A percentile compares a stretch with the other conserved stretches of the same genome.
Evolutionary conservation across 2,888 invertebrate genomes (phyloP).

Genomic region (Nemurella pictetii): DNA sequence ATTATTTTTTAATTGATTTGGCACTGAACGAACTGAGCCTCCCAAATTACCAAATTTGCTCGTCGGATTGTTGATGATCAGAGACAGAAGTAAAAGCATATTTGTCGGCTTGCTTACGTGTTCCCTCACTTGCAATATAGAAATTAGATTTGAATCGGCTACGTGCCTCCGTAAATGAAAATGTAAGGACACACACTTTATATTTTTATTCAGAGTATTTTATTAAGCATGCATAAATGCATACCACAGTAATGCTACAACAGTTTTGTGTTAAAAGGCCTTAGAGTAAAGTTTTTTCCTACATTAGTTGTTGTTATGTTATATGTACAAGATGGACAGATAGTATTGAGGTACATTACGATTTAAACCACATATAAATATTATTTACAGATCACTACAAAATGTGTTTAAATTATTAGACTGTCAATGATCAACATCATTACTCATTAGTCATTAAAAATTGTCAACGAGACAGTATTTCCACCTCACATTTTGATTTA

Average conservation of each 20-base stretch:
- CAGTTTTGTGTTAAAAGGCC: not conserved
- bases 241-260: not conserved
- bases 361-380: not conserved
- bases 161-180: not conserved
- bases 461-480: not conserved
- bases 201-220: not conserved
- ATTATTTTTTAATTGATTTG: too few relatives aligned
- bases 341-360: not conserved
- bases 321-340: not conserved
- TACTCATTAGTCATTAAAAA: not conserved
- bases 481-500: not conserved
- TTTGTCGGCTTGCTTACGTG: too few relatives aligned
- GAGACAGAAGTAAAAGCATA: too few relatives aligned
- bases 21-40: too few relatives aligned
- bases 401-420: not conserved
- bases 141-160: too few relatives aligned
- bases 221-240: not conserved
- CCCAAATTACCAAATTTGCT: too few relatives aligned
- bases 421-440: not conserved
- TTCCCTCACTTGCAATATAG: too few relatives aligned
- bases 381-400: not conserved
- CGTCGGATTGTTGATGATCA: too few relatives aligned
- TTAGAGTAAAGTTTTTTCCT: not conserved
- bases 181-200: not conserved
- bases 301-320: not conserved